Conservation (phyloP, 2,888 invertebrate species). For the Molanna angustata region DNA sequence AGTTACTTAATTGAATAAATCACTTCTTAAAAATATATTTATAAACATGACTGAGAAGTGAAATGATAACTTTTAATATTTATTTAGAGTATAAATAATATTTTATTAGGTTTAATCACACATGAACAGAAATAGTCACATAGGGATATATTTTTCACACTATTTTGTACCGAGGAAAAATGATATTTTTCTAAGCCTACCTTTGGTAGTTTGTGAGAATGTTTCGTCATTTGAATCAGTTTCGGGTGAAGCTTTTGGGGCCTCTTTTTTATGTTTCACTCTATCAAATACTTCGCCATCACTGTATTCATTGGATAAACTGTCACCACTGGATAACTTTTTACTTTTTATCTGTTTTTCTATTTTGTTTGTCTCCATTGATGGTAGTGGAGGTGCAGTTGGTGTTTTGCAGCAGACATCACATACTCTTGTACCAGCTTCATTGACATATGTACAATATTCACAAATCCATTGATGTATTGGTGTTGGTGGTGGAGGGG, state of each 20-base stretch:
- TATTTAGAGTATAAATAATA: not conserved
- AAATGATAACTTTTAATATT: not conserved
- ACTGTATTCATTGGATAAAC: slow-evolving; percentile 43
- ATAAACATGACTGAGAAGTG: not conserved
- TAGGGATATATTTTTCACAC: slow-evolving; percentile 17
- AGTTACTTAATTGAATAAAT: no score
- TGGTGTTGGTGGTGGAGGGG: slow-evolving; percentile 54
- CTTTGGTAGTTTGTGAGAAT: slow-evolving; percentile 48
- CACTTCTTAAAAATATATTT: not conserved
- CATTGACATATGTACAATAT: slow-evolving; percentile 87
- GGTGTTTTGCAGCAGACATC: slow-evolving; percentile 84
- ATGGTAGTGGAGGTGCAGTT: slow-evolving; percentile 40
- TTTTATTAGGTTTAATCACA: slow-evolving; percentile 14
- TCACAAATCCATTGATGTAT: slow-evolving; percentile 78
- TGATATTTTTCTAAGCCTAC: slow-evolving; percentile 69
- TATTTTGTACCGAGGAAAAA: slow-evolving; percentile 69
- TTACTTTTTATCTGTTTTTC: slow-evolving; percentile 8
- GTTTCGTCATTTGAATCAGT: slow-evolving; percentile 31
- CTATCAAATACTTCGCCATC: slow-evolving; percentile 39
- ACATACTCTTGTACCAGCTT: slow-evolving; percentile 75
- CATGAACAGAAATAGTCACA: slow-evolving; percentile 18
- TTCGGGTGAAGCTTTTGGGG: slow-evolving; percentile 32
- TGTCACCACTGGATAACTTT: slow-evolving; percentile 25
- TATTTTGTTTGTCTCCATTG: slow-evolving; percentile 16
- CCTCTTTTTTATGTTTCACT: slow-evolving; percentile 35